A percentile compares a stretch with the other conserved stretches of the same genome.
Conservation (phyloP, 2,888 invertebrate genomes). For the Cetonia aurata region DNA sequence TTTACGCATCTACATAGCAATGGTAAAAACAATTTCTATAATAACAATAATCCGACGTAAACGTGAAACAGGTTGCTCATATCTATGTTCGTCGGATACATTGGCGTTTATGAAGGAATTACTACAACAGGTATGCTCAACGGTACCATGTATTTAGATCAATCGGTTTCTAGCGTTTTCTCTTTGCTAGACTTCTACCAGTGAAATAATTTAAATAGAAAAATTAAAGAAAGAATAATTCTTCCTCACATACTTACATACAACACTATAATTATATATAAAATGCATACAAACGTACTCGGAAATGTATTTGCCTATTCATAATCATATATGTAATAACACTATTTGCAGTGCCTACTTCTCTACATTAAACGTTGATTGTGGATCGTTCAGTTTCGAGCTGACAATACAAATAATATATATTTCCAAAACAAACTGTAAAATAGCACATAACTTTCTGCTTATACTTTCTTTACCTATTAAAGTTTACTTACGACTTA, state of each 20-base stretch:
- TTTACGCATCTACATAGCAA: too few relatives aligned
- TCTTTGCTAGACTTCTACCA: neutral
- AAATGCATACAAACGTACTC: neutral
- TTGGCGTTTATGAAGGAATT: neutral
- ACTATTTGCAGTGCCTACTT: too few relatives aligned
- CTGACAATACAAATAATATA: too few relatives aligned
- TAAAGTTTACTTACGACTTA: neutral
- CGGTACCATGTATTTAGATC: slow-evolving; percentile 3
- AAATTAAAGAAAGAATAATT: slow-evolving; percentile 14
- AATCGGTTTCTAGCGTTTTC: slow-evolving; percentile 20
- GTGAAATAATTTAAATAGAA: neutral
- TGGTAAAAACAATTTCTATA: too few relatives aligned
- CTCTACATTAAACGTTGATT: too few relatives aligned
- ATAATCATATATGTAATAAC: too few relatives aligned
- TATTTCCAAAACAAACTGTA: too few relatives aligned
- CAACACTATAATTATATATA: neutral
- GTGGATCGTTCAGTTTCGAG: too few relatives aligned
- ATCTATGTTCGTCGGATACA: neutral
- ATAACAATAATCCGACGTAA: too few relatives aligned
- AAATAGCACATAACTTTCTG: slow-evolving; percentile 9
- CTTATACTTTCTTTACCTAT: slow-evolving; percentile 2
- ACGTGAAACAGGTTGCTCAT: too few relatives aligned
- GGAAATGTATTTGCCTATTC: too few relatives aligned
- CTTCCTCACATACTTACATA: neutral
- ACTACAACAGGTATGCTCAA: neutral